Evolutionary conservation across 2,797 vertebrate species (phyloP).

Genomic region (Lithobates pipiens): DNA sequence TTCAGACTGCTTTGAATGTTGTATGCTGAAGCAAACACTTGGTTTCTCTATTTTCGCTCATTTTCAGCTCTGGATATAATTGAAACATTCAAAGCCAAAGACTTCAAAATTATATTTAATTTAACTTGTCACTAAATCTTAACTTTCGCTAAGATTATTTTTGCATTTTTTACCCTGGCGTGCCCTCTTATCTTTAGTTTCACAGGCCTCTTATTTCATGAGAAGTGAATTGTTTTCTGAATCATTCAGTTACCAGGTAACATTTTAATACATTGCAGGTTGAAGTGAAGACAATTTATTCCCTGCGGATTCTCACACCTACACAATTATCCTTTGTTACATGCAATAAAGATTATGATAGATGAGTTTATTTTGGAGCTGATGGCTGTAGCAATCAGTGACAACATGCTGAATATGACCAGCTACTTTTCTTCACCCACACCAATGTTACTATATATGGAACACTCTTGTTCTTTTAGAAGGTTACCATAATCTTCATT

Average conservation of each 20-base stretch:
- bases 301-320: neutral
- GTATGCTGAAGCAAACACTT: too few species aligned
- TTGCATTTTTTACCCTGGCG: too few species aligned
- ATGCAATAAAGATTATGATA: neutral
- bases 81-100: too few species aligned
- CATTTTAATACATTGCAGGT: neutral
- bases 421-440: too few species aligned
- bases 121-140: too few species aligned
- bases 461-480: too few species aligned
- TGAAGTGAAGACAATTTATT: neutral
- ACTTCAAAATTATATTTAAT: too few species aligned
- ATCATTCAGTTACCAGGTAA: neutral
- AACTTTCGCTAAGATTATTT: too few species aligned
- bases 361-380: neutral
- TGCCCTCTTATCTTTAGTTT: neutral
- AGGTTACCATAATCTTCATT: too few species aligned
- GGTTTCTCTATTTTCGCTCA: neutral
- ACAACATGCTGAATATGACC: too few species aligned
- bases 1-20: neutral
- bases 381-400: neutral
- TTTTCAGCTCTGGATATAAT: neutral
- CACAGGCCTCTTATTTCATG: neutral
- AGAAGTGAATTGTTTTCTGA: neutral
- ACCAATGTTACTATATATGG: too few species aligned
- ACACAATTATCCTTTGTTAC: neutral